Percentiles rank a stretch among this genome's conserved stretches.
Evolutionary conservation across 2,888 invertebrate species (phyloP).

Genomic region (Helicoverpa assulta): DNA sequence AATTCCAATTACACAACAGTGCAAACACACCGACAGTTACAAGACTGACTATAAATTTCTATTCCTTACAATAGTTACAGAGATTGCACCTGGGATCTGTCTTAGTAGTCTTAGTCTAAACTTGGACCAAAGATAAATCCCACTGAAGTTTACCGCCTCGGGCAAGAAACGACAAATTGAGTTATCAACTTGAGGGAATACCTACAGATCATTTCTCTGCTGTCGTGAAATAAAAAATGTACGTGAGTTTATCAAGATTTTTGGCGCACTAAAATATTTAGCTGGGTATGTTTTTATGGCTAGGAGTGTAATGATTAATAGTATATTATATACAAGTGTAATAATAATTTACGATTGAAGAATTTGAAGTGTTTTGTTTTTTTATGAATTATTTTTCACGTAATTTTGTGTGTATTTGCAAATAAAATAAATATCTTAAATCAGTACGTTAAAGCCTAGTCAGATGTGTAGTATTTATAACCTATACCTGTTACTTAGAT

Average conservation of each 20-base stretch:
- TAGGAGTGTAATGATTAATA: background rate
- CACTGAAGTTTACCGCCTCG: slow-evolving; percentile 71
- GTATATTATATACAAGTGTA: no score
- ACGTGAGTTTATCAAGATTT: slow-evolving; percentile 52
- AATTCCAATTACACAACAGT: slow-evolving; percentile 56
- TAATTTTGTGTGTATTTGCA: no score
- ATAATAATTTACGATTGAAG: slow-evolving; percentile 1
- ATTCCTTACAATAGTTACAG: slow-evolving; percentile 86
- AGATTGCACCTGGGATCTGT: slow-evolving; percentile 87
- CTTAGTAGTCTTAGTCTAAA: slow-evolving; percentile 79
- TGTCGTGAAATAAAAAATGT: slow-evolving; percentile 58
- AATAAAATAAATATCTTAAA: no score
- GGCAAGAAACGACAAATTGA: slow-evolving; percentile 79
- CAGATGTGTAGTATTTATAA: no score
- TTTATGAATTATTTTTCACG: no score
- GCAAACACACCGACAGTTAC: slow-evolving; percentile 66
- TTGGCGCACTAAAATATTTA: slow-evolving; percentile 16
- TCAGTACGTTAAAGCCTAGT: no score
- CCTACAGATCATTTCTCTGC: slow-evolving; percentile 70
- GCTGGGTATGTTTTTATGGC: slow-evolving; percentile 22
- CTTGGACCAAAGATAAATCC: slow-evolving; percentile 81
- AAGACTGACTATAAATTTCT: slow-evolving; percentile 82
- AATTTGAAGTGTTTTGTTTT: background rate
- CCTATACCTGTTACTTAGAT: no score
- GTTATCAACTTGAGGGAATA: slow-evolving; percentile 76